A percentile compares a stretch with the other conserved stretches of the same genome.
Conservation (phyloP, 2,888 invertebrate genomes). For the Dysmachus trigonus region DNA sequence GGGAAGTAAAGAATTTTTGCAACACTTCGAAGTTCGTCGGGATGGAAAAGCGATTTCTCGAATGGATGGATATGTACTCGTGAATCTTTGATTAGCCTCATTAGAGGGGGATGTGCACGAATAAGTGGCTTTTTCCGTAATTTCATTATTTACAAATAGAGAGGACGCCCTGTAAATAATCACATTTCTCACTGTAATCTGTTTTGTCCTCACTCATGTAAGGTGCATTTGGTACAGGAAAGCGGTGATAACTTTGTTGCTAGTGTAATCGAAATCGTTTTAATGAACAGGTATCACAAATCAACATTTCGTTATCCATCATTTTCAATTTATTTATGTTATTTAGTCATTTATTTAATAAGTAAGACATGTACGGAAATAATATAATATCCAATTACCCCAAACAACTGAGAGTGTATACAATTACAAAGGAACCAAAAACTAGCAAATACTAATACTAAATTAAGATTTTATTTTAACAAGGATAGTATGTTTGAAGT, state of each 20-base stretch:
- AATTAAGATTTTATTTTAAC: too few relatives aligned
- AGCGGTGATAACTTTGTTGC: background rate
- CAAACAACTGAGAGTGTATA: too few relatives aligned
- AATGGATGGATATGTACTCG: conserved; percentile 7
- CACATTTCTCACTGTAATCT: background rate
- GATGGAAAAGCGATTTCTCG: background rate
- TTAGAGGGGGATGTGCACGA: background rate
- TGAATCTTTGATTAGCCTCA: conserved; percentile 30
- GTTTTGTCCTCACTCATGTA: background rate
- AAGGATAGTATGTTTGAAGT: too few relatives aligned
- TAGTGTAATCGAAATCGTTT: background rate
- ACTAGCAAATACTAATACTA: too few relatives aligned
- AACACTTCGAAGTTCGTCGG: background rate
- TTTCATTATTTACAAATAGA: conserved; percentile 25
- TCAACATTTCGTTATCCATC: too few relatives aligned
- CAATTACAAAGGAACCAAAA: too few relatives aligned
- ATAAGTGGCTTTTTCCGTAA: conserved; percentile 27
- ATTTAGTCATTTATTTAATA: too few relatives aligned
- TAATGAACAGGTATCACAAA: too few relatives aligned
- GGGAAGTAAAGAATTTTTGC: conserved; percentile 8
- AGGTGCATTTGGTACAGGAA: background rate
- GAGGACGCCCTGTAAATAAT: background rate
- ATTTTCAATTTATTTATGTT: too few relatives aligned
- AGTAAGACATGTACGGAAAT: too few relatives aligned
- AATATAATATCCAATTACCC: too few relatives aligned